Evolutionary conservation across 2,888 invertebrate genomes (phyloP), one percentile per base, ranked within the genome.

Genomic region (Tuberolachnus salignus): DNA sequence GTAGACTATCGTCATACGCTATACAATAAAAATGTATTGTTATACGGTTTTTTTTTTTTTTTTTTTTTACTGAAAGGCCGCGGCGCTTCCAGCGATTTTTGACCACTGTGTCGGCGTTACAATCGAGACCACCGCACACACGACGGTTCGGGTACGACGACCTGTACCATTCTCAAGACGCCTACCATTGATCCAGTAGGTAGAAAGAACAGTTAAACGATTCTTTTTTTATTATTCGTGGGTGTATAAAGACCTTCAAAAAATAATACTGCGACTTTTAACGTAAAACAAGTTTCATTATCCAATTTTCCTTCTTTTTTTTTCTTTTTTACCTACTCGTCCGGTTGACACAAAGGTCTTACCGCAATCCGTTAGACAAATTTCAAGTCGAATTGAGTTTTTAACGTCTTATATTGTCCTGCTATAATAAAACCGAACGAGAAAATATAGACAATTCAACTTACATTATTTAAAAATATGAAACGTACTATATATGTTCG

Each of bases 161-260:
- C 72, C 72, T 16, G 72, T 49, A 61, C 61, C 61, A 21, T 72
- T 61, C 72, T 49, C 72, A 61, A 72, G 72, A 72, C 72, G 72
- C 72, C 72, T 72, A 72, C 72, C 59, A 49, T 59, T 61, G 59
- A 59, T 59, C 59, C 61, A 34, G 57, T 72, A 71, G 71, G 61
- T 72, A 34, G 49, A 61, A n/a, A 59, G 34, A 72, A 72, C 72
- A 51, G 72, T 72, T 72, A 72, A 72, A 61, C 34, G 19, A 6
- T 16, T 3, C 46, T 71, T 46, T 46, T 59, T 59, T 72, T 72
- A 8, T n/a, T 8, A 2, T 16, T 34, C 26, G 72, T 72, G 34
- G 72, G 72, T 13, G 72, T 72, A 19, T 34, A 10, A 13, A 19
- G 61, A 72, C 49, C 72, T 61, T 34, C 71, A 49, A 71, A 59